Base-by-base conservation (phyloP, 1,140 invertebrate genomes). In the Helicoverpa armigera region DNA sequence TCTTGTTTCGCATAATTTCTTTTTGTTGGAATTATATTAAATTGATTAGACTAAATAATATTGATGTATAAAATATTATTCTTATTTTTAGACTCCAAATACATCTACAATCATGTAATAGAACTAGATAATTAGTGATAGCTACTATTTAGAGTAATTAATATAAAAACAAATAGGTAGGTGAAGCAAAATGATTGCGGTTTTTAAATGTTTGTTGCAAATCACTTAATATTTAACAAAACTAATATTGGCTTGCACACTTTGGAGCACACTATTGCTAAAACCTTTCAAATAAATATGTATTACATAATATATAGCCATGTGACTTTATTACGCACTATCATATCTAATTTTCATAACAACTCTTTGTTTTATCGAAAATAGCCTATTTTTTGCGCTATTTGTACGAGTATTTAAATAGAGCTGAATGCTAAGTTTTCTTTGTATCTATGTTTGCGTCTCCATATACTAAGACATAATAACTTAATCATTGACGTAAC, bases 51-150 rank as follows among this genome's bases (percentile, higher is more conserved):
- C 5, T 43, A 9, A 85, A 83, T 86, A 88, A 83, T 84, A 84
- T 85, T 86, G 89, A 85, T 85, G 83, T 89, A 58, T 87, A 84
- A 91, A 88, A 90, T 89, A 87, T 87, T 87, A 87, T 87, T 87
- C 85, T 92, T 91, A 92, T 93, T 92, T 94, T 93, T 94, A 91
- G 91, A 92, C 86, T 90, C 88, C 73, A 89, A 88, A 87, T 94
- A 92, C 91, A 90, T 91, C 87, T 90, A 88, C 84, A 89, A 86
- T 88, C 48, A 79, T 73, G 56, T 72, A 73, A 72, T 79, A 61
- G 56, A 23, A 61, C 51, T 79, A 79, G 89, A 86, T 69, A 53
- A 84, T 79, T 83, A 84, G 80, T 35, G 29, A 79, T 86, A 83
- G 78, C 35, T 43, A 43, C 35, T 43, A 43, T 43, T 43, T 43